Base-by-base conservation (phyloP, 30 jellyfish, hydroid and myxozoan genomes). In the Hydra vulgaris region DNA sequence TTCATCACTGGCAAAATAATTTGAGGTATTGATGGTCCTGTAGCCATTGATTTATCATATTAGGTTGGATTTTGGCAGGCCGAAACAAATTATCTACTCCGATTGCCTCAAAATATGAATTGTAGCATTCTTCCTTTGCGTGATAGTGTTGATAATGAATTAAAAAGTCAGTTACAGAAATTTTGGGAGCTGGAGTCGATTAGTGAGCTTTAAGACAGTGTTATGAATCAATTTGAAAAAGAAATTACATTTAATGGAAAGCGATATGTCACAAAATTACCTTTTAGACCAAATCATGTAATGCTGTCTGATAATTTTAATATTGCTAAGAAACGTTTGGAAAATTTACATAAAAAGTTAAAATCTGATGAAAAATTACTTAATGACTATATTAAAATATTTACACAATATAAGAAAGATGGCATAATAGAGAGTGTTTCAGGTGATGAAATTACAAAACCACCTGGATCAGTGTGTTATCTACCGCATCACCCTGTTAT, bases 401-500 rank as follows among this genome's bases (percentile, higher is more conserved):
- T 74, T n/a, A 23, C 23, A 74, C 3, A 74, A 21, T 74, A 74
- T 23, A 16, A 21, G 61, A 21, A 74, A 27, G 25, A 74, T 0
- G 81, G 81, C 15, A 19, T 74, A 21, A 23, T 1, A 24, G 81
- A 74, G 53, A 27, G 20, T 8, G 81, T 74, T 23, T 7, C 61
- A 21, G 61, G 70, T 27, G 81, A 23, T 24, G 81, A 77, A 22
- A 53, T 52, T 21, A 52, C 15, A 18, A 55, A 77, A 77, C 27
- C 26, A 20, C 23, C 52, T 23, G 81, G 81, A 22, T 20, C 25
- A 23, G 75, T 68, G 16, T 73, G 40, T 7, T 73, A 20, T 27
- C 81, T 25, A 4, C 61, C 81, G 12, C 71, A 73, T 25, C 53
- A 25, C 7, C 81, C 81, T 73, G 74, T 3, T 73, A 27, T 73